Base-by-base conservation (phyloP, 2,797 vertebrate species). In the Sebastes kiyomatsui region DNA sequence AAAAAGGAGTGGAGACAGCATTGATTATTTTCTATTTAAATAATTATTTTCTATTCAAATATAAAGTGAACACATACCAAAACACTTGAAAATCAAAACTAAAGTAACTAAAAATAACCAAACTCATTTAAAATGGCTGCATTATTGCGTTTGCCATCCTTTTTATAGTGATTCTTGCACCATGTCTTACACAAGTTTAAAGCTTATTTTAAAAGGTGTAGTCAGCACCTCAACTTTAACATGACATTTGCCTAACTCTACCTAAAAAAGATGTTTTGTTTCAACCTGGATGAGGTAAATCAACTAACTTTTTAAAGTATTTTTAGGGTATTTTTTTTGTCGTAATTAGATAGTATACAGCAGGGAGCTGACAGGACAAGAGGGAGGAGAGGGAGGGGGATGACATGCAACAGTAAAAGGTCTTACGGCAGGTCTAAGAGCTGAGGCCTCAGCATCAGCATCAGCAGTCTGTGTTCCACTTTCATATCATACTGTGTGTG, bases 401-500 rank as follows among this genome's bases (percentile, higher is more conserved):
- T 13, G 7, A 54, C 6, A 20, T 7, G 2, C 33, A 30, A 58
- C 55, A 27, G 23, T 78, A 84, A 83, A 76, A 69, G 59, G 25
- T 84, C 70, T 70, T 73, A 67, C 32, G 30, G 70, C 64, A 80
- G 72, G 59, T 20, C 69, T 71, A 73, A 80, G 72, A 82, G 76
- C 64, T 20, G 35, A 55, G 32, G 32, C 71, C 30, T 77, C 67
- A 81, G 46, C 83, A 67, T 77, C 71, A 83, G 74, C 62, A 73
- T 75, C 7, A 25, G 77, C 59, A 58, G 74, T 54, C 58, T 58
- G n/a, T 60, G 61, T 73, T 83, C 88, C 85, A 88, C 33, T 38
- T 81, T 68, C 32, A 71, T 49, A 82, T 77, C 64, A 81, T 38
- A 9, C 46, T 58, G 66, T 38, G 20, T 62, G 28, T 62, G 28